These are phyloP conservation scores for Cheilosia grossa DNA, from an alignment of 2,888 invertebrate species.

Conservation along the genomic window DNA sequence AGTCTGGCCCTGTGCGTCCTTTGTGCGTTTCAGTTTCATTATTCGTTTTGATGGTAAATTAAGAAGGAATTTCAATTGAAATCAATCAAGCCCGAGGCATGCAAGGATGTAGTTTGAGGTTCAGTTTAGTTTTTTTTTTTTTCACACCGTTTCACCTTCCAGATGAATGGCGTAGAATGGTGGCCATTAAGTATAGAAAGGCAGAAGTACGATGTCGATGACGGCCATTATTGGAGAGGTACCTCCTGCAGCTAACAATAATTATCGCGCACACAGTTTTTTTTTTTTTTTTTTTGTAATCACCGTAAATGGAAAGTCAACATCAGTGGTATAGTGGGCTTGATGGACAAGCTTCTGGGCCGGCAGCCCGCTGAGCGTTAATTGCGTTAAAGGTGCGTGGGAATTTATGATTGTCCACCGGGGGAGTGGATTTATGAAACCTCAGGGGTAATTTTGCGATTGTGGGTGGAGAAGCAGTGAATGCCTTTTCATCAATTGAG, in stretches of 20 bases:
- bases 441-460: no score
- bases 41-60: slow-evolving; percentile 66
- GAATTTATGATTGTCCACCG: slow-evolving; percentile 58
- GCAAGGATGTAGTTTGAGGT: slow-evolving; percentile 68
- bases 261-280: slow-evolving; percentile 50
- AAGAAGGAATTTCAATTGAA: slow-evolving; percentile 74
- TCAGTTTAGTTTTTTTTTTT: slow-evolving; percentile 20
- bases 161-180: slow-evolving; percentile 53
- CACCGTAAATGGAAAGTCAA: slow-evolving; percentile 62
- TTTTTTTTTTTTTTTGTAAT: slow-evolving; percentile 2
- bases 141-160: slow-evolving; percentile 14
- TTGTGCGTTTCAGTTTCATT: slow-evolving; percentile 35
- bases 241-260: slow-evolving; percentile 64
- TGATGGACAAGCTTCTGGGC: slow-evolving; percentile 1
- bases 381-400: slow-evolving; percentile 62
- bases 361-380: slow-evolving; percentile 51
- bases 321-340: slow-evolving; percentile 15
- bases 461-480: background rate
- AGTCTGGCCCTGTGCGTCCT: slow-evolving; percentile 17
- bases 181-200: slow-evolving; percentile 33
- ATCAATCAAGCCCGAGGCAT: slow-evolving; percentile 74
- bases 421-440: slow-evolving; percentile 1
- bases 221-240: slow-evolving; percentile 50
- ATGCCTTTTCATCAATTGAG: no score
- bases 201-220: background rate